Evolutionary conservation across 2,797 vertebrate genomes (phyloP).

Genomic region (Spinus pinus): DNA sequence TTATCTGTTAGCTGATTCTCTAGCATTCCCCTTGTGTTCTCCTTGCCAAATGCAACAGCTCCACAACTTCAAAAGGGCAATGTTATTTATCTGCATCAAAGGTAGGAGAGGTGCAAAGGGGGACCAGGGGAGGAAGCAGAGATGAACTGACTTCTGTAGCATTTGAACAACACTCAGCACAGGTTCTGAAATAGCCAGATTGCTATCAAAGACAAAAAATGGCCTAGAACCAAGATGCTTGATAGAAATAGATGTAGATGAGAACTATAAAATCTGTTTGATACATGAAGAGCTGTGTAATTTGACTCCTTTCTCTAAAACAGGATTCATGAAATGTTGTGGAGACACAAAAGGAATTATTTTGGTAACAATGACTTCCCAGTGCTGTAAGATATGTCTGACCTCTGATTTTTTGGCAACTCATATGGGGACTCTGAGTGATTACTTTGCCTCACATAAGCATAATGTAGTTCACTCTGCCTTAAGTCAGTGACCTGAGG

Average conservation of each 20-base stretch:
- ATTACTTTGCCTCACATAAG: not conserved
- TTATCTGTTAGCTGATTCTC: not conserved
- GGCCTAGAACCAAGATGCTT: not conserved
- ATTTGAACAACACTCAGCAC: not conserved
- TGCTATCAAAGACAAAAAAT: slow-evolving; percentile 1
- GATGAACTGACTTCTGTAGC: not conserved
- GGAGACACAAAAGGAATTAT: slow-evolving; percentile 25
- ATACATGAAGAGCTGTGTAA: not conserved
- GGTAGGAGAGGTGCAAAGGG: not conserved
- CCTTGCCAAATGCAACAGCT: not conserved
- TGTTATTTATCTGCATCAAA: slow-evolving; percentile 22
- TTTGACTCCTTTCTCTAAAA: slow-evolving; percentile 20
- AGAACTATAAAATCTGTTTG: not conserved
- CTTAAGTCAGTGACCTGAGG: not conserved
- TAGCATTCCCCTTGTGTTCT: not conserved
- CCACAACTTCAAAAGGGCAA: slow-evolving; percentile 8
- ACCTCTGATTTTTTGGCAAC: slow-evolving; percentile 19
- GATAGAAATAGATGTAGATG: not conserved
- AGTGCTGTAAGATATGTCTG: not conserved
- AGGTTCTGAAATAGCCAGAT: not conserved
- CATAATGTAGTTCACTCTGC: not conserved
- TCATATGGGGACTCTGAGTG: not conserved
- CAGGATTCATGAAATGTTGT: slow-evolving; percentile 14
- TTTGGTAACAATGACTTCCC: slow-evolving; percentile 13
- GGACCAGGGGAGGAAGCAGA: not conserved